Conservation (phyloP, 2,888 invertebrate species). For the Coecobrya sp. region DNA sequence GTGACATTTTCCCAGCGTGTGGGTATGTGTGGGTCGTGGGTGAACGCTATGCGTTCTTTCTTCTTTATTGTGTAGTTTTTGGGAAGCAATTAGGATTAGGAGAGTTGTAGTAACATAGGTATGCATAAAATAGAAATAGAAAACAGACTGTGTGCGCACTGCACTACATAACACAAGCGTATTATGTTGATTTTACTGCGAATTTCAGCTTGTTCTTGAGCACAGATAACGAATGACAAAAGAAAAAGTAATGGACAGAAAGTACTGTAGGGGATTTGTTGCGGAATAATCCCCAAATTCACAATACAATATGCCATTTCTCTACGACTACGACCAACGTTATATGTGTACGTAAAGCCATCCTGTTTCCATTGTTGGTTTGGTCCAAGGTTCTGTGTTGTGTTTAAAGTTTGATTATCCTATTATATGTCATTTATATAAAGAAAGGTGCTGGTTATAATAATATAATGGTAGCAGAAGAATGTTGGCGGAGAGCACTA, state of each 20-base stretch:
- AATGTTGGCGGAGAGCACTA: too few relatives aligned
- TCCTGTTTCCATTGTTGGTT: slow-evolving; percentile 29
- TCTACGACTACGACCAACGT: slow-evolving; percentile 5
- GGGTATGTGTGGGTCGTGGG: slow-evolving; percentile 9
- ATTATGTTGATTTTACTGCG: neutral
- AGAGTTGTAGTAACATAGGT: too few relatives aligned
- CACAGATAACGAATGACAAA: neutral
- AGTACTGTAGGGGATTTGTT: slow-evolving; percentile 43
- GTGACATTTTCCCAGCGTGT: slow-evolving; percentile 45
- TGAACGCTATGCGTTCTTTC: neutral
- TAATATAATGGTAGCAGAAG: neutral
- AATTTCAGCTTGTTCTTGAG: neutral
- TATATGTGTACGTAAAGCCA: neutral
- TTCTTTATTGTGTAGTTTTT: neutral
- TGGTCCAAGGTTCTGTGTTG: slow-evolving; percentile 26
- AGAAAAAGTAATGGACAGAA: slow-evolving; percentile 18
- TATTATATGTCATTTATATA: neutral
- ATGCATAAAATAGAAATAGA: too few relatives aligned
- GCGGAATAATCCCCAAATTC: slow-evolving; percentile 20
- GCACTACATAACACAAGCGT: too few relatives aligned
- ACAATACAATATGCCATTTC: neutral
- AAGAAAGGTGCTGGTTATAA: neutral
- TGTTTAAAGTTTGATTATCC: neutral
- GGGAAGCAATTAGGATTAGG: neutral
- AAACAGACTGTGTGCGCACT: too few relatives aligned